A percentile compares a stretch with the other conserved stretches of the same genome.
phyloP scores from a whole-genome alignment of 2,113 vertebrate species.

The Pogona vitticeps region DNA sequence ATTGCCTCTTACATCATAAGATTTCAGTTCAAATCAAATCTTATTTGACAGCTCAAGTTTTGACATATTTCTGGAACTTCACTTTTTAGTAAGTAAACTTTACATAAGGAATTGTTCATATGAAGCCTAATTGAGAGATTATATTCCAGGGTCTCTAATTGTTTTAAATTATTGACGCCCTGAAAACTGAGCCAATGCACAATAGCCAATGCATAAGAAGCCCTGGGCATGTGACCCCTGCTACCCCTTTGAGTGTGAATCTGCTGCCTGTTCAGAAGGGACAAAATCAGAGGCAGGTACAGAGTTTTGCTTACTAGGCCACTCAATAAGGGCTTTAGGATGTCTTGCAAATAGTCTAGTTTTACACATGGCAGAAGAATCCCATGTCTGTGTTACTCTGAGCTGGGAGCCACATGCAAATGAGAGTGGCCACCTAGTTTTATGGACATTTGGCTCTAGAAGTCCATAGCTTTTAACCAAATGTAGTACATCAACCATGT shows the following conservation, averaged over 20 bases:
- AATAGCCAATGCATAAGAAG: neutral
- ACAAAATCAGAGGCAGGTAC: neutral
- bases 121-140: slow-evolving; percentile 15
- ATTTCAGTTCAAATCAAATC: slow-evolving; percentile 34
- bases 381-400: neutral
- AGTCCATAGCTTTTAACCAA: neutral
- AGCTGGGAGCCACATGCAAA: neutral
- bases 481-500: neutral
- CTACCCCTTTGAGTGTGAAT: neutral
- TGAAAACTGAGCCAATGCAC: neutral
- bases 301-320: neutral
- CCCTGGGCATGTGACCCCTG: neutral
- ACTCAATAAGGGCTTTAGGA: neutral
- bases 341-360: neutral
- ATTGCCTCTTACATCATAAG: slow-evolving; percentile 25
- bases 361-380: neutral
- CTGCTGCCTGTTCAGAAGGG: neutral
- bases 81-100: slow-evolving; percentile 22
- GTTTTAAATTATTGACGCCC: slow-evolving; percentile 24
- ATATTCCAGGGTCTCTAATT: slow-evolving; percentile 25
- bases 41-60: slow-evolving; percentile 45
- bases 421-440: neutral
- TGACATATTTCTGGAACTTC: slow-evolving; percentile 12
- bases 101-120: slow-evolving; percentile 11
- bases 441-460: neutral